Percentiles rank a stretch among this genome's conserved stretches.
phyloP scores from a whole-genome alignment of 2,797 vertebrate genomes.

The Hydrophis major region DNA sequence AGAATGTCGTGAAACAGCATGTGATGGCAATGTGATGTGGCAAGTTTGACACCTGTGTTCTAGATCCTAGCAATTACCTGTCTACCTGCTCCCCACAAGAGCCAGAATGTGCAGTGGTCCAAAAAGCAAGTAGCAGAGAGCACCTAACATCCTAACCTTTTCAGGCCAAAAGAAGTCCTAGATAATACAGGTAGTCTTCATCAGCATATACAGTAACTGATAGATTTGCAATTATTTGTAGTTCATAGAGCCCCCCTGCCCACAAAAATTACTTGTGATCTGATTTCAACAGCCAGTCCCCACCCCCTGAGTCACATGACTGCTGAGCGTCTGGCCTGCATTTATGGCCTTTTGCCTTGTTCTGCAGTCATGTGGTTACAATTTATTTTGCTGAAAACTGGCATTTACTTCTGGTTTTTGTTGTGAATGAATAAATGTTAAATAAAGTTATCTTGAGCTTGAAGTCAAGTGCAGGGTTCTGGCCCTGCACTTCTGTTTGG shows the following conservation, averaged over 20 bases:
- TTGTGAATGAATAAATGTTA: too few species aligned
- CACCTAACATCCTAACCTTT: neutral
- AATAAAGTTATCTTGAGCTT: too few species aligned
- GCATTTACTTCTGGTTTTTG: neutral
- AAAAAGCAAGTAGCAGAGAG: neutral
- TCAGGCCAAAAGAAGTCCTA: neutral
- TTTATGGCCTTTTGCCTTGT: neutral
- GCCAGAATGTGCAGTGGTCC: neutral
- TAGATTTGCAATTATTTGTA: neutral
- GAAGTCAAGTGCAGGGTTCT: too few species aligned
- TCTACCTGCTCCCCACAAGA: neutral
- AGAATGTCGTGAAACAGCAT: too few species aligned
- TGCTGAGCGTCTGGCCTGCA: neutral
- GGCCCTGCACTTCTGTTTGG: too few species aligned
- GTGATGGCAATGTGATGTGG: too few species aligned
- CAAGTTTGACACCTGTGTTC: too few species aligned
- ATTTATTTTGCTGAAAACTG: neutral
- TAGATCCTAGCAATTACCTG: neutral
- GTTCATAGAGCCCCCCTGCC: neutral
- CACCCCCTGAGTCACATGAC: neutral
- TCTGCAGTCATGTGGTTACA: neutral
- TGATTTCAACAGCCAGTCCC: neutral
- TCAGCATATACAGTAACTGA: too few species aligned
- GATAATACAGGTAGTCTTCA: neutral
- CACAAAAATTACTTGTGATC: neutral